Evolutionary conservation across 2,113 vertebrate species (phyloP).

Genomic region (Nanorana parkeri): DNA sequence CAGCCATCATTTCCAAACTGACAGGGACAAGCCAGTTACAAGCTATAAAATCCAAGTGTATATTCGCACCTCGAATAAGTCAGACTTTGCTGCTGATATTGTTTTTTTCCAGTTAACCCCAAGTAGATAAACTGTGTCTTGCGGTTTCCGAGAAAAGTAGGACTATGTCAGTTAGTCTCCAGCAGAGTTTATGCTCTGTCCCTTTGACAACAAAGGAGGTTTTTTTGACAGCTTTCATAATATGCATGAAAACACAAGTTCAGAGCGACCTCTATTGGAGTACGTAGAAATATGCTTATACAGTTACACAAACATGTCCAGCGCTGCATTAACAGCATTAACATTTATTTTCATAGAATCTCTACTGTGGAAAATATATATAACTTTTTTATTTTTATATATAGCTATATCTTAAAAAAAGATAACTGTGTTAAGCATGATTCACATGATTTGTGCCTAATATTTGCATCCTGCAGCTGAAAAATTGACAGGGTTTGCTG

Average conservation of each 20-base stretch:
- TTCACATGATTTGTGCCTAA: too few species aligned
- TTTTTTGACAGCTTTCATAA: conserved; percentile 44
- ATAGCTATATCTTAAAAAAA: too few species aligned
- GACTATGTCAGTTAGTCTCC: conserved; percentile 35
- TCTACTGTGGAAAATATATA: too few species aligned
- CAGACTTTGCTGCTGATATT: conserved; percentile 24
- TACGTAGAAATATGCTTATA: not conserved
- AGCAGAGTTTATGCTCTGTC: conserved; percentile 29
- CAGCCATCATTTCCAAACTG: not conserved
- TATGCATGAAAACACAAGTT: conserved; percentile 15
- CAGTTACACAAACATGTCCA: not conserved
- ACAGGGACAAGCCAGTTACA: not conserved
- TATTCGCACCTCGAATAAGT: not conserved
- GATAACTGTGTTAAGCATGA: too few species aligned
- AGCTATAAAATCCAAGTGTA: not conserved
- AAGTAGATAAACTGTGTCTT: conserved; percentile 49
- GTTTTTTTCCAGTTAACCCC: conserved; percentile 34
- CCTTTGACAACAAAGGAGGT: conserved; percentile 28
- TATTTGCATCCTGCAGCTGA: too few species aligned
- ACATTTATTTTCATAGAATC: not conserved
- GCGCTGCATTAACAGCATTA: too few species aligned
- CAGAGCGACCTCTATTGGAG: conserved; percentile 48
- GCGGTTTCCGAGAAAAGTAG: conserved; percentile 47
- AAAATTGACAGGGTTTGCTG: too few species aligned
- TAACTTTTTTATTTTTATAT: too few species aligned